phyloP scores from a whole-genome alignment of 2,797 vertebrate genomes.

The Trichosurus vulpecula region DNA sequence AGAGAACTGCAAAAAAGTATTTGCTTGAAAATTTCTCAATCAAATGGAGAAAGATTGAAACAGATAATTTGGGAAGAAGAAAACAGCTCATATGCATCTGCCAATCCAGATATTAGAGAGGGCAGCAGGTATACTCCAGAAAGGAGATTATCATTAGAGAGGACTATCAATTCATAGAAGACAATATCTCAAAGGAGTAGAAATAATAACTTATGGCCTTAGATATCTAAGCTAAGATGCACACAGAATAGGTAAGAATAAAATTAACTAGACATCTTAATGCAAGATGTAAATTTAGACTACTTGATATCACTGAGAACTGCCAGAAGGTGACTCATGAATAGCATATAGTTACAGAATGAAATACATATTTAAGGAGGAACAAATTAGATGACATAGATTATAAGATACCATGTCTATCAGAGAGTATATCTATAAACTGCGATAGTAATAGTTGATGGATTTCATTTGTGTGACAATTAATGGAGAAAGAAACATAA shows the following conservation, averaged over 20 bases:
- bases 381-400: background rate
- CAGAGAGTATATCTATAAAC: background rate
- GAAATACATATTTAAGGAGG: background rate
- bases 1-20: background rate
- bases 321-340: background rate
- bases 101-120: background rate
- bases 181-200: background rate
- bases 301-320: background rate
- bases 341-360: background rate
- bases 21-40: background rate
- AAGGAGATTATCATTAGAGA: background rate
- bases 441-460: background rate
- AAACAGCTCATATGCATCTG: background rate
- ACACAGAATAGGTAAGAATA: background rate
- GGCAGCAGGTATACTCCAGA: background rate
- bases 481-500: background rate
- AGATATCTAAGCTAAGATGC: background rate
- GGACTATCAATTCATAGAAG: background rate
- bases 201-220: background rate
- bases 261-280: background rate
- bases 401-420: background rate
- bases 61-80: background rate
- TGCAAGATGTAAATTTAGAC: background rate
- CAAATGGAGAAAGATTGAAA: background rate
- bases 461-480: background rate